Evolutionary conservation across 2,113 vertebrate species (phyloP).

Genomic region (Dromaius novaehollandiae): DNA sequence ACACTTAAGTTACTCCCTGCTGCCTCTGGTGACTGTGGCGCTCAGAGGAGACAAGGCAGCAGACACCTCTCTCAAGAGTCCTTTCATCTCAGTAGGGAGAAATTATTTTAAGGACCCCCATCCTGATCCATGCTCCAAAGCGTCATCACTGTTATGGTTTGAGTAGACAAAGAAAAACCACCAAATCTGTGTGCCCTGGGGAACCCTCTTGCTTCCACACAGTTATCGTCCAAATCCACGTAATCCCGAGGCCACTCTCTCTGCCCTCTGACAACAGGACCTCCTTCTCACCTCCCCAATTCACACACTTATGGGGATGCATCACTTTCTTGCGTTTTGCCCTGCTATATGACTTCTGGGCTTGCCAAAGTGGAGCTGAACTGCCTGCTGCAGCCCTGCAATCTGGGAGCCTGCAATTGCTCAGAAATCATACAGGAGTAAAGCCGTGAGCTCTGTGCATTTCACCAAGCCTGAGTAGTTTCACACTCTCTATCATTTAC

Average conservation of each 20-base stretch:
- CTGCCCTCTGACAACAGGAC: background rate
- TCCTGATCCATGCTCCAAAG: background rate
- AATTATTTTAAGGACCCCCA: background rate
- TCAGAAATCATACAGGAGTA: background rate
- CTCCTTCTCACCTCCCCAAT: background rate
- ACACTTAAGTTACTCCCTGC: background rate
- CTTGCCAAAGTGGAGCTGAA: background rate
- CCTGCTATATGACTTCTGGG: background rate
- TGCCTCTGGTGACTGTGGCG: background rate
- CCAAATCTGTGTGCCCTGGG: background rate
- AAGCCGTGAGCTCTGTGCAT: accelerated
- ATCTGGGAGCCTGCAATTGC: background rate
- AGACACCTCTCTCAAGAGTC: background rate
- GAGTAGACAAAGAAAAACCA: background rate
- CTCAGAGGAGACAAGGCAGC: background rate
- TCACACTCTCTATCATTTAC: background rate
- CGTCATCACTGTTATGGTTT: background rate
- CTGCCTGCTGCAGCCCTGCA: background rate
- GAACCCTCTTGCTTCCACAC: background rate
- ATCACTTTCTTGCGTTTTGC: background rate
- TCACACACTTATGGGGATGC: no score
- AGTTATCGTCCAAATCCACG: background rate
- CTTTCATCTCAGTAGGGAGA: background rate
- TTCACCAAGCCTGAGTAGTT: background rate
- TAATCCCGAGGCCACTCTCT: accelerated